Base-by-base conservation (phyloP, 1,140 invertebrate genomes). In the Adelges cooleyi region DNA sequence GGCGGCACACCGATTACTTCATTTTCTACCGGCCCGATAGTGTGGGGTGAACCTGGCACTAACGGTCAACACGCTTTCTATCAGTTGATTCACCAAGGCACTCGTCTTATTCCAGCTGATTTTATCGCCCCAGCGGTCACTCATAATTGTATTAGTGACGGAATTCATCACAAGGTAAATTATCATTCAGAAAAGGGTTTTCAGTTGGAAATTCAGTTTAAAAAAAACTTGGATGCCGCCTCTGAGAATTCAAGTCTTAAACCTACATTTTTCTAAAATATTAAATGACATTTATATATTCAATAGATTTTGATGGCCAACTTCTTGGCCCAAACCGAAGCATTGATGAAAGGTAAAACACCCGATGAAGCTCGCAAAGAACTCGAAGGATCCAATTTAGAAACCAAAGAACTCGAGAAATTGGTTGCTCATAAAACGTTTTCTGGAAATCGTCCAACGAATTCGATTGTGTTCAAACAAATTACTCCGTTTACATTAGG, bases 21-120 rank as follows among this genome's bases (percentile, higher is more conserved):
- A 69, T 95, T 94, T 75, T 80, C 76, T 27, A 97, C 94, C 9
- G 95, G 95, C 0, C 91, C 92, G 48, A 88, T 95, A 69, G 87
- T 94, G 38, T 95, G 91, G 92, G 96, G 96, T 49, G 95, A 99
- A 77, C 95, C 96, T 17, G 97, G 96, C 38, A 99, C 96, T 6
- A 99, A 99, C 77, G 96, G 97, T n/a, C 97, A 98, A 71, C 94
- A 97, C 77, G 93, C 94, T 65, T 98, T 97, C 79, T 97, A 97
- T 77, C 94, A 97, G 77, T 80, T 97, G 22, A 92, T 98, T 70
- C 94, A 97, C 76, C 94, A 94, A 76, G 90, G 84, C 66, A 85
- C 83, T 23, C 80, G 91, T 68, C 77, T 98, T 48, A 92, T 99
- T 72, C 96, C 97, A 25, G 90, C 89, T 74, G 96, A 99, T 80